Conservation (phyloP, 2,113 vertebrate species). For the Chaenocephalus aceratus region DNA sequence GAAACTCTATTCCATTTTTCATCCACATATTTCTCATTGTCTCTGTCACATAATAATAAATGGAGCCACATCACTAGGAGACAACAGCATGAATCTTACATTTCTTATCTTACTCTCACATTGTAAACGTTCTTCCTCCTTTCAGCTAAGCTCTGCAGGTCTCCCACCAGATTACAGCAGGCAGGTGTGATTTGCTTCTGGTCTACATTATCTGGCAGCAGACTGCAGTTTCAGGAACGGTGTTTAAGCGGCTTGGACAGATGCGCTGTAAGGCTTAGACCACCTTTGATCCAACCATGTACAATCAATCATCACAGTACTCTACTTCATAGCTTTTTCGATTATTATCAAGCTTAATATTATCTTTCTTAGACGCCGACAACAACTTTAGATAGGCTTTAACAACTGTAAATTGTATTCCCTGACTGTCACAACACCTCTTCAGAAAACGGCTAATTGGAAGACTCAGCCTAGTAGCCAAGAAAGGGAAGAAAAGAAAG, state of each 20-base stretch:
- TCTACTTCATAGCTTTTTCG: slow-evolving; percentile 38
- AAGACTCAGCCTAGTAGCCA: slow-evolving; percentile 58
- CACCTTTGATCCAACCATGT: slow-evolving; percentile 57
- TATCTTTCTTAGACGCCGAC: slow-evolving; percentile 48
- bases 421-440: slow-evolving; percentile 73
- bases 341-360: slow-evolving; percentile 61
- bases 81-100: slow-evolving; percentile 31
- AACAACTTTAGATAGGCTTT: slow-evolving; percentile 59
- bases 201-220: slow-evolving; percentile 59
- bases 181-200: slow-evolving; percentile 54
- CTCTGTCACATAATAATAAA: slow-evolving; percentile 45
- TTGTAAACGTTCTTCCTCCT: slow-evolving; percentile 35
- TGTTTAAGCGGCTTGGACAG: slow-evolving; percentile 67
- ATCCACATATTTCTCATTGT: slow-evolving; percentile 39
- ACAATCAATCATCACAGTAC: slow-evolving; percentile 58
- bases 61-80: slow-evolving; percentile 24
- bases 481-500: slow-evolving; percentile 38
- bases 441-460: slow-evolving; percentile 79
- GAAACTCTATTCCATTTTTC: slow-evolving; percentile 35
- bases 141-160: slow-evolving; percentile 55
- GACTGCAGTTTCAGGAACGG: slow-evolving; percentile 43
- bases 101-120: slow-evolving; percentile 33
- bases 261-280: slow-evolving; percentile 60
- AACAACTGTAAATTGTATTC: slow-evolving; percentile 77
- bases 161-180: slow-evolving; percentile 52